A percentile compares a stretch with the other conserved stretches of the same genome.
These are phyloP conservation scores for Equus quagga DNA, from an alignment of 2,113 vertebrate genomes.

Conservation along the genomic window DNA sequence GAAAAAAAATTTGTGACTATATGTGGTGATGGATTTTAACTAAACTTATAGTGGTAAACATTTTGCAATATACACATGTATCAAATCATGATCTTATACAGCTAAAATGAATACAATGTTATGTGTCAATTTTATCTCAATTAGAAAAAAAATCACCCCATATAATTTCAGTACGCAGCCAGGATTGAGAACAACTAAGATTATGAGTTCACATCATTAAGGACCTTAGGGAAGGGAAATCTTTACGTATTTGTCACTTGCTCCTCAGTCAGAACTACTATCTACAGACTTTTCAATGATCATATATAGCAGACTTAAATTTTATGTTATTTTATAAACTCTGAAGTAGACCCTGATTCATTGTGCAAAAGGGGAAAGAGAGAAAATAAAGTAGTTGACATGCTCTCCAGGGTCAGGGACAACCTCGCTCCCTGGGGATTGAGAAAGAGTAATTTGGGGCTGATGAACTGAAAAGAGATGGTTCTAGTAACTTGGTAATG, in stretches of 20 bases:
- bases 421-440: neutral
- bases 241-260: neutral
- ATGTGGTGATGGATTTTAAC: neutral
- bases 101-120: neutral
- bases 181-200: neutral
- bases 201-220: neutral
- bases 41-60: neutral
- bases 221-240: neutral
- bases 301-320: neutral
- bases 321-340: neutral
- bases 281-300: neutral
- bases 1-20: neutral
- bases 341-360: neutral
- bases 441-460: neutral
- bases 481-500: neutral
- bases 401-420: neutral
- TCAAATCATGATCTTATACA: neutral
- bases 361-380: neutral
- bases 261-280: neutral
- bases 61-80: neutral
- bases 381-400: neutral
- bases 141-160: neutral
- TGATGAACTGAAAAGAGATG: neutral
- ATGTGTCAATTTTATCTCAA: neutral
- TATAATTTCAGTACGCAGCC: neutral